Conservation (phyloP, 1,140 invertebrate species). For the Anastrepha obliqua region DNA sequence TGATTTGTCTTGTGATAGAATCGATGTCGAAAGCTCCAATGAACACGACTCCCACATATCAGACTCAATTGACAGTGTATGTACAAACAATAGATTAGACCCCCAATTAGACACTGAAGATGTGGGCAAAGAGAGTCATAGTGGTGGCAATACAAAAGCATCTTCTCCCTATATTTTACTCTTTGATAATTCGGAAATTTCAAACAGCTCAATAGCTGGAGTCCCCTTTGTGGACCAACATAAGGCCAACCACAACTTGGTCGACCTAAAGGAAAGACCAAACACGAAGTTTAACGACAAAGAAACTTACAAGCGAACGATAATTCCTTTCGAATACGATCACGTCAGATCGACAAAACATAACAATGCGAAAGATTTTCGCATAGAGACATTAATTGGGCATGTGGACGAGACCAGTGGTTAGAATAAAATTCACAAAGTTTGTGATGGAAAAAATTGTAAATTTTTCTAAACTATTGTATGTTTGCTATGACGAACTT, state of each 20-base stretch:
- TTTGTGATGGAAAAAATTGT: conserved; percentile 20
- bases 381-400: conserved; percentile 73
- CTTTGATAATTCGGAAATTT: conserved; percentile 64
- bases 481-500: neutral
- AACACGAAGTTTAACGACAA: conserved; percentile 42
- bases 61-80: conserved; percentile 70
- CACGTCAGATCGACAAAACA: conserved; percentile 61
- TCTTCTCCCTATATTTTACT: conserved; percentile 62
- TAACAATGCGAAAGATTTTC: conserved; percentile 71
- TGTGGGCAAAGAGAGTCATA: neutral
- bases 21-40: conserved; percentile 71
- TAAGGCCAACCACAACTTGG: conserved; percentile 20
- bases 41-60: conserved; percentile 72
- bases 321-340: conserved; percentile 62
- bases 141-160: conserved; percentile 11
- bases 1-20: conserved; percentile 71
- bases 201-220: conserved; percentile 55
- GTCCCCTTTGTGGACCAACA: neutral
- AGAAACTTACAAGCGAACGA: conserved; percentile 56
- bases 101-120: conserved; percentile 16
- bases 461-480: conserved; percentile 2
- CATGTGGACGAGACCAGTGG: conserved; percentile 58
- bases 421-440: neutral
- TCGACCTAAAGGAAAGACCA: conserved; percentile 5
- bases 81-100: conserved; percentile 49